Base-by-base conservation (phyloP, 2,888 invertebrate genomes). In the Physocephala rufipes region DNA sequence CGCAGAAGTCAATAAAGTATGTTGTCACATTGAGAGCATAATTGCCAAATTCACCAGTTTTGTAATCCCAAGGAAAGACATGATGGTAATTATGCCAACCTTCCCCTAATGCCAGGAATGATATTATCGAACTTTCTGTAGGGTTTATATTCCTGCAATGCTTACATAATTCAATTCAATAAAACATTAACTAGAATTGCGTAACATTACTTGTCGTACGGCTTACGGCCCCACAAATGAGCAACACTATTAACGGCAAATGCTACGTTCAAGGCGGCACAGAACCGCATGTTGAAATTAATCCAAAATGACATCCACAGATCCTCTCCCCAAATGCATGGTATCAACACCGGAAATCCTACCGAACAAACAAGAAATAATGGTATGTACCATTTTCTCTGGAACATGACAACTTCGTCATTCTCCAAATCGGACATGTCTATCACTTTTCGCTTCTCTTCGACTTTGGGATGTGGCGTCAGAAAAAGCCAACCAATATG, bases 161-260 rank as follows among this genome's bases (percentile, higher is more conserved):
- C n/a, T n/a, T n/a, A n/a, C n/a, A n/a, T 7, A 36, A 36, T 7
- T 4, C 36, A 36, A 36, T 68, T 15, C 26, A 30, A 73, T 55
- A 69, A 28, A 61, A 36, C 45, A 55, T 62, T 28, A 15, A 24
- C 13, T 26, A n/a, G 24, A 16, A 28, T 15, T 7, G 16, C 47
- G 19, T 12, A n/a, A 15, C 43, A 30, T 19, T 82, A 93, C 92
- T 89, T 92, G 86, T 97, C 97, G 82, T 96, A 97, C 0, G 97
- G 97, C 81, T 91, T 92, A 78, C 91, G 91, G n/a, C 97, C 97
- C 90, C 93, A 96, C 88, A 95, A 90, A 84, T 97, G 97, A 0
- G 97, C 97, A 15, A 94, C 93, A 83, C 95, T 96, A 85, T 97
- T 97, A n/a, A 97, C 96, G 79, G 93, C 91, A 89, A 94, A 98